Conservation (phyloP, 2,113 vertebrate genomes). For the Serilophus lunatus region DNA sequence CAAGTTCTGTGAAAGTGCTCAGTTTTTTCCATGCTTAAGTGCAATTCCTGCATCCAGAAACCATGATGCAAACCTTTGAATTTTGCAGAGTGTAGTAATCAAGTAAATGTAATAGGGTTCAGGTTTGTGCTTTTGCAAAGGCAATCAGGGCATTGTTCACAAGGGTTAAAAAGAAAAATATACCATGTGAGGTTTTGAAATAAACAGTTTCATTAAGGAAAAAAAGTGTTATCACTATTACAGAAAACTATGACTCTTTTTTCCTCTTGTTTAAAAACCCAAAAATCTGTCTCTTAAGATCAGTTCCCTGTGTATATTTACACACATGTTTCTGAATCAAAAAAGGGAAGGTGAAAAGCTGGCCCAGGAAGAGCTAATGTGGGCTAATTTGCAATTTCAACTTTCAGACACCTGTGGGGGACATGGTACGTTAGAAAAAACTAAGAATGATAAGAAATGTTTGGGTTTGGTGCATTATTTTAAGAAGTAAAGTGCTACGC, state of each 20-base stretch:
- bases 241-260: too few relatives aligned
- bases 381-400: not conserved
- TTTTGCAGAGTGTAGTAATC: not conserved
- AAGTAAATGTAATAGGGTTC: not conserved
- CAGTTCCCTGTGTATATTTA: not conserved
- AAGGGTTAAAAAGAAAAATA: not conserved
- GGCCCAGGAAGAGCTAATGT: not conserved
- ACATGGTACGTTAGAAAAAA: not conserved
- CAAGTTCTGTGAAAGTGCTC: not conserved
- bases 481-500: not conserved
- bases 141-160: not conserved
- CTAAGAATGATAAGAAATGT: not conserved
- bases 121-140: not conserved
- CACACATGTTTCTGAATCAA: not conserved
- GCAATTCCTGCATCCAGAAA: not conserved
- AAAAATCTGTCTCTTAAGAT: not conserved
- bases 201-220: not conserved
- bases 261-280: not conserved
- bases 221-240: not conserved
- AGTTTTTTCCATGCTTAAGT: not conserved
- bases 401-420: not conserved
- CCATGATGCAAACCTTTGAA: not conserved
- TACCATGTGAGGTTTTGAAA: not conserved
- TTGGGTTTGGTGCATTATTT: not conserved
- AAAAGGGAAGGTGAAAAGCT: slow-evolving; percentile 4